Evolutionary conservation across 2,113 vertebrate genomes (phyloP).

Genomic region (Tupaia chinensis): DNA sequence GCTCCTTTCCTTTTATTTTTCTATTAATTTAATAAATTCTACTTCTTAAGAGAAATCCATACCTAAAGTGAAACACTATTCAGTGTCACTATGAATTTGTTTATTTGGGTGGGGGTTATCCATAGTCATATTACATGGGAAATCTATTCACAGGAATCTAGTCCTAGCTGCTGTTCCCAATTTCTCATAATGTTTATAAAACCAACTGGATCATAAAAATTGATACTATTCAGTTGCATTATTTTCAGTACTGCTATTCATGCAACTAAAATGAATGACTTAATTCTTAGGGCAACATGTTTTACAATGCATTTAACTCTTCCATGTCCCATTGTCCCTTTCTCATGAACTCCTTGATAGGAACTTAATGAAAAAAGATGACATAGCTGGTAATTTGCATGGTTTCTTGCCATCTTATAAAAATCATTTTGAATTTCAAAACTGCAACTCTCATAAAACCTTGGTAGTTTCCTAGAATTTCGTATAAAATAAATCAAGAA

Average conservation of each 20-base stretch:
- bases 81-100: neutral
- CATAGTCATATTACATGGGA: neutral
- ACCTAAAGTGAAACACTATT: neutral
- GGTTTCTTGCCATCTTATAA: neutral
- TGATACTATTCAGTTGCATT: neutral
- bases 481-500: neutral
- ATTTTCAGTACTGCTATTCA: neutral
- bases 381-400: neutral
- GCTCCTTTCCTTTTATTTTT: neutral
- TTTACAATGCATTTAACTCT: neutral
- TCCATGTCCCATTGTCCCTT: neutral
- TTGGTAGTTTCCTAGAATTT: neutral
- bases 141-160: neutral
- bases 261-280: neutral
- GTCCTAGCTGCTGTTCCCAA: neutral
- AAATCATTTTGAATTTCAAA: neutral
- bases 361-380: neutral
- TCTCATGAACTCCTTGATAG: neutral
- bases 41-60: neutral
- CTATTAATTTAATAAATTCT: neutral
- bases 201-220: neutral
- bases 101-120: neutral
- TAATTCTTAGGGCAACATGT: neutral
- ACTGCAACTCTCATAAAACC: neutral
- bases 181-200: slow-evolving; percentile 2